Conservation (phyloP, 2,797 vertebrate species). For the Sylvia borin region DNA sequence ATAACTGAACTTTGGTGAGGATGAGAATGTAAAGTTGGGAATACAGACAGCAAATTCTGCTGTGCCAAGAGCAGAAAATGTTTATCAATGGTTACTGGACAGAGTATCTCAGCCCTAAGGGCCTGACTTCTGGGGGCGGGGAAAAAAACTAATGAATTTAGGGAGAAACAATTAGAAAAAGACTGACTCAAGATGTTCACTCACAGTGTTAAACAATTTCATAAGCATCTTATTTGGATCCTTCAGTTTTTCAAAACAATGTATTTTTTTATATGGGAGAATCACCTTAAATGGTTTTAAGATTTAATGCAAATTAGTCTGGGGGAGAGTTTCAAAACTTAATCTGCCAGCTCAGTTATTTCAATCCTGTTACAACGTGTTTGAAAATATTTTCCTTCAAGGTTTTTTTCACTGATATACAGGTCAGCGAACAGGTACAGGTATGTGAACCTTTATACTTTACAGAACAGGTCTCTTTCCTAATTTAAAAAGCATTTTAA, state of each 20-base stretch:
- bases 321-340: not conserved
- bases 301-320: not conserved
- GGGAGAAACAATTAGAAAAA: not conserved
- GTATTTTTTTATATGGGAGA: not conserved
- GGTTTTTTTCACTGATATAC: not conserved
- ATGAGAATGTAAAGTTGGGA: not conserved
- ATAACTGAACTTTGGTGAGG: not conserved
- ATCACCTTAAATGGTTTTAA: not conserved
- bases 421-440: not conserved
- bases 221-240: not conserved
- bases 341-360: not conserved
- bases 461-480: not conserved
- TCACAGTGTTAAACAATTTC: not conserved
- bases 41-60: not conserved
- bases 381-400: not conserved
- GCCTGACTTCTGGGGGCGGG: constrained; percentile 2
- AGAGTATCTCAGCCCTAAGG: not conserved
- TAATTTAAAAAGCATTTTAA: not conserved
- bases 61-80: constrained; percentile 16
- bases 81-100: not conserved
- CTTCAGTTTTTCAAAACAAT: not conserved
- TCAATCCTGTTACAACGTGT: not conserved
- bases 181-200: not conserved
- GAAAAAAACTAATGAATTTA: not conserved
- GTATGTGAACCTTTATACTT: not conserved